phyloP scores from a whole-genome alignment of 1,140 invertebrate genomes.

The Lordiphosa mommai region DNA sequence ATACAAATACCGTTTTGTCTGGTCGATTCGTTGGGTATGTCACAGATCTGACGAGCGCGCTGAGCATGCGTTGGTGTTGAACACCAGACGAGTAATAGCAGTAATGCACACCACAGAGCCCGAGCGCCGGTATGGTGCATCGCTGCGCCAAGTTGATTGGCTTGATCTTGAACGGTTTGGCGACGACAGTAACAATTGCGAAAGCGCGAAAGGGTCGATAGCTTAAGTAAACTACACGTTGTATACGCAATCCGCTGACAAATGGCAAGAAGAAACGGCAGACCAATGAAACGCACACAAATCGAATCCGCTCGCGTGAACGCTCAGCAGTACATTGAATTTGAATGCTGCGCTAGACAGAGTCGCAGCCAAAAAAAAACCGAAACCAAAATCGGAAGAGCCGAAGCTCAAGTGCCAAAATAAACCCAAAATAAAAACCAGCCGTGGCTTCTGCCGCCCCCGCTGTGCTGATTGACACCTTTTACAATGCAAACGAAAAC shows the following conservation, averaged over 20 bases:
- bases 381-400: slow-evolving; percentile 62
- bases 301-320: slow-evolving; percentile 48
- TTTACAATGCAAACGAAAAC: slow-evolving; percentile 43
- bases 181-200: slow-evolving; percentile 10
- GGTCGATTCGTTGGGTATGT: slow-evolving; percentile 68
- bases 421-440: not conserved
- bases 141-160: slow-evolving; percentile 11
- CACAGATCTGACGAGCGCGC: slow-evolving; percentile 25
- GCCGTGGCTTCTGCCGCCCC: slow-evolving; percentile 14
- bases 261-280: slow-evolving; percentile 26
- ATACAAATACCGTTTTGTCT: slow-evolving; percentile 56
- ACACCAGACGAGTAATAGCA: slow-evolving; percentile 28
- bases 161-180: slow-evolving; percentile 5
- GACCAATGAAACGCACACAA: slow-evolving; percentile 40
- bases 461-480: slow-evolving; percentile 19
- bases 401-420: slow-evolving; percentile 65
- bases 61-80: not conserved
- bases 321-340: slow-evolving; percentile 51
- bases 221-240: slow-evolving; percentile 29
- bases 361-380: slow-evolving; percentile 24
- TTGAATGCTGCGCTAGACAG: slow-evolving; percentile 44
- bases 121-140: slow-evolving; percentile 11
- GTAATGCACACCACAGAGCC: slow-evolving; percentile 29
- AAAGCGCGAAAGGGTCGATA: slow-evolving; percentile 6
- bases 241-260: slow-evolving; percentile 21